These are phyloP conservation scores for Xanthia icteritia DNA, from an alignment of 2,888 invertebrate species.

Conservation along the genomic window DNA sequence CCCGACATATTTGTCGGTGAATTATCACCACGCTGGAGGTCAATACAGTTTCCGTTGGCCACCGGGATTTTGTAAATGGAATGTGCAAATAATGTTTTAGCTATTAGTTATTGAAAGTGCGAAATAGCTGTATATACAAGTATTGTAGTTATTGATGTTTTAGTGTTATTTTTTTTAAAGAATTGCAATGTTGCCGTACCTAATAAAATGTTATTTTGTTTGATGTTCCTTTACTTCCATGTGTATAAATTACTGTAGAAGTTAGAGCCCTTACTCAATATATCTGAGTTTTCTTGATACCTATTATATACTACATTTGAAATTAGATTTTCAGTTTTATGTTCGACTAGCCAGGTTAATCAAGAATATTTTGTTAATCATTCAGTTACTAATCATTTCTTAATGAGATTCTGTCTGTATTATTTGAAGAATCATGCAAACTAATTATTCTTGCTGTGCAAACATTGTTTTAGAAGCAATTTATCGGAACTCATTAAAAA, in stretches of 20 bases:
- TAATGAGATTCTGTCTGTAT: neutral
- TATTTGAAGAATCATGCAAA: conserved; percentile 33
- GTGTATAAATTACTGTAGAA: neutral
- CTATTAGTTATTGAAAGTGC: conserved; percentile 46
- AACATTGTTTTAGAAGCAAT: conserved; percentile 8
- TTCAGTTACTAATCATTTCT: neutral
- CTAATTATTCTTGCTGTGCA: conserved; percentile 14
- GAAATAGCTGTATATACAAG: conserved; percentile 1
- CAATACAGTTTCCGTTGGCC: conserved; percentile 64
- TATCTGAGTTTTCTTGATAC: neutral
- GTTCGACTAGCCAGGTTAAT: neutral
- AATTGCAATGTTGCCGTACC: neutral
- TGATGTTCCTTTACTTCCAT: neutral
- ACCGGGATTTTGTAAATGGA: conserved; percentile 52
- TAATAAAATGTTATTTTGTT: neutral
- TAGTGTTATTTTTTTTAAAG: neutral
- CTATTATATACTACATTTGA: neutral
- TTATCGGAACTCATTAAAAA: conserved; percentile 16
- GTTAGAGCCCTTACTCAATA: neutral
- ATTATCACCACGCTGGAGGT: conserved; percentile 78
- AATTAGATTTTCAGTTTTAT: neutral
- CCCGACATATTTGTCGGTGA: conserved; percentile 71
- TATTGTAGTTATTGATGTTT: neutral
- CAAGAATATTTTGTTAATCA: conserved; percentile 2
- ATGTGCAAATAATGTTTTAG: conserved; percentile 48